phyloP scores from a whole-genome alignment of 2,113 vertebrate species.

The Nothobranchius kuhntae region DNA sequence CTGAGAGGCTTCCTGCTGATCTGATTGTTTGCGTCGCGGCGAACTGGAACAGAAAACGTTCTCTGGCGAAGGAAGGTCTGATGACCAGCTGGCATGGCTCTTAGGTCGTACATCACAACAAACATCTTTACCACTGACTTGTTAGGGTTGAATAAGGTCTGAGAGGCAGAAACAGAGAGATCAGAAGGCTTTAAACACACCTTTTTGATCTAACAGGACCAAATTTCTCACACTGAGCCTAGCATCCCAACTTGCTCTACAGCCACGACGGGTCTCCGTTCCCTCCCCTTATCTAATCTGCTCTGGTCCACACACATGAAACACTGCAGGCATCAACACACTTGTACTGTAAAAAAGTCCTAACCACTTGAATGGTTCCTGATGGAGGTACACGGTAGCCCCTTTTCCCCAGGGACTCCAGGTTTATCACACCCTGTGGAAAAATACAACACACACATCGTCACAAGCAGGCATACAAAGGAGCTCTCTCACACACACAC shows the following conservation, averaged over 20 bases:
- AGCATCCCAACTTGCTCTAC: not conserved
- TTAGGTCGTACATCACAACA: slow-evolving; percentile 97
- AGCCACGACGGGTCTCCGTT: slow-evolving; percentile 59
- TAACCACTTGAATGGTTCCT: slow-evolving; percentile 99
- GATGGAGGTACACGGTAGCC: slow-evolving; percentile 99
- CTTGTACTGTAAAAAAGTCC: slow-evolving; percentile 41
- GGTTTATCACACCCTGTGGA: slow-evolving; percentile 93
- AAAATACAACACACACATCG: slow-evolving; percentile 31
- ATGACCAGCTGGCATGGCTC: slow-evolving; percentile 96
- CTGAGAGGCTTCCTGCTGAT: slow-evolving; percentile 83
- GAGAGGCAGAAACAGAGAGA: slow-evolving; percentile 16
- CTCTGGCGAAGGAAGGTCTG: slow-evolving; percentile 99
- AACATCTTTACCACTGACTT: slow-evolving; percentile 99
- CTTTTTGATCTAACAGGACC: not conserved
- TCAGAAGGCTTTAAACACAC: not conserved
- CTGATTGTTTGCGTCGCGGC: slow-evolving; percentile 86
- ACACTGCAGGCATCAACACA: not conserved
- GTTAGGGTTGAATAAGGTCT: slow-evolving; percentile 99
- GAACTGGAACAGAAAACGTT: slow-evolving; percentile 97
- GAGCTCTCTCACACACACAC: not conserved
- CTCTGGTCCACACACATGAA: slow-evolving; percentile 41
- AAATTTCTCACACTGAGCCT: not conserved
- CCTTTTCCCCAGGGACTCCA: slow-evolving; percentile 98
- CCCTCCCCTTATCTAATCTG: slow-evolving; percentile 6
- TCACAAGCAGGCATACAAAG: slow-evolving; percentile 10